Conservation (phyloP, 2,113 vertebrate species). For the Chlamydotis undulata region DNA sequence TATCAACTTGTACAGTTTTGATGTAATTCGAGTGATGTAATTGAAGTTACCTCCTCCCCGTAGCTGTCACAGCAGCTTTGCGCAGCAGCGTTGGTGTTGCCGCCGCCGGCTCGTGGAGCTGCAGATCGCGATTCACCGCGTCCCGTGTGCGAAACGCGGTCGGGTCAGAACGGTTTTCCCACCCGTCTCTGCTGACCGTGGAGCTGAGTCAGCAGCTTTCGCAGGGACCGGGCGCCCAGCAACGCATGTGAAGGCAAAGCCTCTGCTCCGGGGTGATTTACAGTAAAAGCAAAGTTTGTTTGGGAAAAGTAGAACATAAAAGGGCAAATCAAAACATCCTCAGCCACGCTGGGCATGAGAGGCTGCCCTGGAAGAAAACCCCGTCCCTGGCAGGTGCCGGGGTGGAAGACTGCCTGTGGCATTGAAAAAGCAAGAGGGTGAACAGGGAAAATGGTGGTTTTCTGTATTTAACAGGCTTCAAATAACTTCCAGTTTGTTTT, state of each 20-base stretch:
- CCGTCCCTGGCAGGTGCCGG: background rate
- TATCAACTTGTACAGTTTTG: background rate
- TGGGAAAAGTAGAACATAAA: background rate
- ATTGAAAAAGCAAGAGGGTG: background rate
- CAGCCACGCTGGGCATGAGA: rapidly evolving
- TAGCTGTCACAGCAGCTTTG: background rate
- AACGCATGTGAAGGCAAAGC: rapidly evolving
- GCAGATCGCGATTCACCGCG: rapidly evolving
- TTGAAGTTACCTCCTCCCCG: background rate
- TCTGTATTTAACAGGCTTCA: background rate
- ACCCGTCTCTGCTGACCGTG: rapidly evolving
- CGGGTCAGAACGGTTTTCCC: background rate
- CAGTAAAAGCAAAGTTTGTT: background rate
- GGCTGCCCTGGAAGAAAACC: background rate
- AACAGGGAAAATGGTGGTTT: rapidly evolving
- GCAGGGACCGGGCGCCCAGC: background rate
- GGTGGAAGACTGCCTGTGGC: rapidly evolving
- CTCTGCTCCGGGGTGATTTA: background rate
- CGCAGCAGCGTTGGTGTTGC: rapidly evolving
- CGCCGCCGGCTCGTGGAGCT: rapidly evolving
- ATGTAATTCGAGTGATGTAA: background rate
- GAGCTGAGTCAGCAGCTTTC: background rate
- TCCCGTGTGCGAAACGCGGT: rapidly evolving
- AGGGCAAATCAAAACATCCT: background rate
- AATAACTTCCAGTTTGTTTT: background rate